Conservation (phyloP, 2,113 vertebrate species). For the Phalacrocorax carbo region DNA sequence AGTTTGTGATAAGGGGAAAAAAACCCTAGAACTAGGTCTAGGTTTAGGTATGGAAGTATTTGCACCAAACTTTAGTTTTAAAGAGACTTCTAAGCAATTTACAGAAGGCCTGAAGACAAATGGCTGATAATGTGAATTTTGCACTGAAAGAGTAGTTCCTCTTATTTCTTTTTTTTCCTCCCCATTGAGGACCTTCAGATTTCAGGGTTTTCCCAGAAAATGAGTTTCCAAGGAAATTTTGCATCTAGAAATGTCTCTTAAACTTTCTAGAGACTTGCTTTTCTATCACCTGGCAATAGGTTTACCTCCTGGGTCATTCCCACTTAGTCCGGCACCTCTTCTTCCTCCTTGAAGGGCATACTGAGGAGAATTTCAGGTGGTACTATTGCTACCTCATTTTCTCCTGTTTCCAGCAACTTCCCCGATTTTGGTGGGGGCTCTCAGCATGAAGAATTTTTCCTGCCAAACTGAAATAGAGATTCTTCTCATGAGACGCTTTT, state of each 20-base stretch:
- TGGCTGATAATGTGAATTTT: background rate
- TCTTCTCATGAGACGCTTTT: background rate
- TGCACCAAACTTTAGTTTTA: background rate
- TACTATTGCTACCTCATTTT: background rate
- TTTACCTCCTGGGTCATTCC: background rate
- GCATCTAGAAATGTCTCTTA: background rate
- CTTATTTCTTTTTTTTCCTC: background rate
- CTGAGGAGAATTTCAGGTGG: background rate
- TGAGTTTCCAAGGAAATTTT: background rate
- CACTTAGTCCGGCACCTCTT: background rate
- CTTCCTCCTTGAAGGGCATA: background rate
- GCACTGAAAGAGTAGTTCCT: background rate
- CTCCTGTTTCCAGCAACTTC: background rate
- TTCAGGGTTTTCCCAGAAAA: background rate
- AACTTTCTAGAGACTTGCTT: background rate
- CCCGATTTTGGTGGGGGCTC: background rate
- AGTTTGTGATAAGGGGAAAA: background rate
- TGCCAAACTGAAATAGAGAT: background rate
- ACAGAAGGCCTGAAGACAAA: background rate
- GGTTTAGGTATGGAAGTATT: background rate
- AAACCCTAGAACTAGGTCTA: background rate
- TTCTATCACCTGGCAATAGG: background rate
- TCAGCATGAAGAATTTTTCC: background rate
- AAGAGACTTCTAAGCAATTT: background rate
- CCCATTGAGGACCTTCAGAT: background rate